Evolutionary conservation across 92 coral and sea anemone genomes (phyloP).

Genomic region (Zoanthus sociatus): DNA sequence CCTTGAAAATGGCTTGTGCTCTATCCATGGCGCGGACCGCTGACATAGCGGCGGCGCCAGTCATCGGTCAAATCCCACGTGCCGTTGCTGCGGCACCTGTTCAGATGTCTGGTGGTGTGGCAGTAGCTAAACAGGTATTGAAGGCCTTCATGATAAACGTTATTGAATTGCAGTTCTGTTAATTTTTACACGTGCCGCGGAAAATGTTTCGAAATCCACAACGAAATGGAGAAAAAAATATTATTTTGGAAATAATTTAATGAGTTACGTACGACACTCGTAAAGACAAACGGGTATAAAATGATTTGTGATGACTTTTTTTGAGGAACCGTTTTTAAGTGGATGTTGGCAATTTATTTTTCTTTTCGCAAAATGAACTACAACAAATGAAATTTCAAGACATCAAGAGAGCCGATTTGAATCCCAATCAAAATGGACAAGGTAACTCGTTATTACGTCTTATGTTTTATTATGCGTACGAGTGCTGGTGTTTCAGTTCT

Average conservation of each 20-base stretch:
- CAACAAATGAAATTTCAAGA: background rate
- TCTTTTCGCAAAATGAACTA: background rate
- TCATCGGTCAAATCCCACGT: constrained; percentile 39
- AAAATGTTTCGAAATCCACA: background rate
- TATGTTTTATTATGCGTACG: constrained; percentile 11
- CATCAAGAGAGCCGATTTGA: background rate
- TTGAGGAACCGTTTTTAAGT: background rate
- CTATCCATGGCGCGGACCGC: constrained; percentile 35
- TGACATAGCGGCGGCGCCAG: constrained; percentile 29
- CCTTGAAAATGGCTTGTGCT: background rate
- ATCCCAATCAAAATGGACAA: constrained; percentile 24
- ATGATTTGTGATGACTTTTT: background rate
- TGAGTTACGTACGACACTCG: background rate
- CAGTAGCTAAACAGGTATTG: constrained; percentile 41
- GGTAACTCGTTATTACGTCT: constrained; percentile 20
- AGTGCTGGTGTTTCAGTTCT: constrained; percentile 23
- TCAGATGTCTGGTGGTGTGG: constrained; percentile 38
- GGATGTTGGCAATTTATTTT: background rate
- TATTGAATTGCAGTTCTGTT: constrained; percentile 1
- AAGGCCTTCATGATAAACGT: background rate
- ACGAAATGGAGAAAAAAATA: background rate
- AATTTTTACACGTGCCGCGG: constrained; percentile 30
- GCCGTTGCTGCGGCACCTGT: constrained; percentile 48
- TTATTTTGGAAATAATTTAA: background rate
- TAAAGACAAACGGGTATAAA: background rate